Evolutionary conservation across 2,888 invertebrate species (phyloP), one percentile per base, ranked within the genome.

Genomic region (Resseliella maxima): DNA sequence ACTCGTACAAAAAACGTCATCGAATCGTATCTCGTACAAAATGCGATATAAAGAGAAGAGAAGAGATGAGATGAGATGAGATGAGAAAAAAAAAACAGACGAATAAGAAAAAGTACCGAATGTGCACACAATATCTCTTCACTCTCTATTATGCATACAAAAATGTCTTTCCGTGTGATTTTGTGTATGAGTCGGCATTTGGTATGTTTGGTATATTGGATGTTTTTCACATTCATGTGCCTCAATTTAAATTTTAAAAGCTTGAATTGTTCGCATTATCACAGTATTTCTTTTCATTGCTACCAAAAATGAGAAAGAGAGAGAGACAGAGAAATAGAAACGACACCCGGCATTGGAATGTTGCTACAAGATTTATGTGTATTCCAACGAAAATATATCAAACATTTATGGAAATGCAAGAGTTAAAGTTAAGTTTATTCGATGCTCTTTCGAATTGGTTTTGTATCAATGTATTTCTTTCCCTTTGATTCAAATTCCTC

Each of bases 261-360:
- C 72, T 15, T 72, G 72, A 35, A 72, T 72, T 72, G 72, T 72
- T 72, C 12, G 72, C 72, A 72, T 72, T 72, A 72, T 72, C 72
- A 72, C 72, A 72, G 72, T 10, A 72, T 31, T 72, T 72, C 72
- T 72, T 72, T 72, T 72, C 72, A 72, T 72, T 72, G 31, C 72
- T 31, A 31, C 72, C 72, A 72, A 72, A 72, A 72, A 27, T 72
- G 31, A 18, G 31, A 72, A n/a, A n/a, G n/a, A n/a, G n/a, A n/a
- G n/a, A n/a, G n/a, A n/a, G n/a, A n/a, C n/a, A n/a, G n/a, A n/a
- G n/a, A n/a, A n/a, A n/a, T n/a, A n/a, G 72, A 72, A 72, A 3
- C 72, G 72, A 72, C 72, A 72, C 72, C 72, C 72, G 31, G 35
- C 72, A 31, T 72, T 31, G 72, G 72, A 72, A 72, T 72, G 31